Base-by-base conservation (phyloP, 2,113 vertebrate genomes). In the Lagopus muta region DNA sequence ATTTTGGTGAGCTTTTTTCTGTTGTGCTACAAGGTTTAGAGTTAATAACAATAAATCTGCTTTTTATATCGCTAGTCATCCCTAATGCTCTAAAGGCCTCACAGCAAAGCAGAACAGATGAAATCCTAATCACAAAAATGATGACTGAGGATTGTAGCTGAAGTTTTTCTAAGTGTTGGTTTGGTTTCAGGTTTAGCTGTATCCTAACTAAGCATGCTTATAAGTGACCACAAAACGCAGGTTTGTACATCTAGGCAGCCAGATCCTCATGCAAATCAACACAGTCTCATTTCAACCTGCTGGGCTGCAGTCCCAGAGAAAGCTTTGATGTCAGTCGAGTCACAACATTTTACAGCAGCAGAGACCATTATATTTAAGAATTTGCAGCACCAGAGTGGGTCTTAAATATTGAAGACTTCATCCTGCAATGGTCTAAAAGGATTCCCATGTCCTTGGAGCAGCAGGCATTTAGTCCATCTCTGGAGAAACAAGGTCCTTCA, bases 321-420 rank as follows among this genome's bases (percentile, higher is more conserved):
- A 43, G 60, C 11, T 28, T 12, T 64, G 75, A 71, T 85, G 78
- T 13, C 89, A 32, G 13, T 6, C 40, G 36, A 90, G 43, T 61
- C 74, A 14, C 79, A 61, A 60, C 75, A 64, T 12, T 60, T 79
- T 27, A 12, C 36, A 87, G 70, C 58, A 91, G 78, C 58, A 89
- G 45, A 92, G 67, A 74, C 30, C 81, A 8, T 45, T 45, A 19
- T 62, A 42, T 40, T 24, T n/a, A 34, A 73, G 90, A 65, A 42
- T 47, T 43, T 67, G 55, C 72, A 91, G 84, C 36, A 17, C 42
- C 78, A 65, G 60, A 89, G 82, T n/a, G 64, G 47, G 32, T 77
- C 87, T 94, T 92, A 88, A 95, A 96, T 92, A 93, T 79, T 91
- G 91, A 71, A 92, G 47, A 61, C 45, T 92, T 94, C 66, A 60